These are phyloP conservation scores for Saccopteryx leptura DNA, from an alignment of 2,113 vertebrate species.

Conservation along the genomic window DNA sequence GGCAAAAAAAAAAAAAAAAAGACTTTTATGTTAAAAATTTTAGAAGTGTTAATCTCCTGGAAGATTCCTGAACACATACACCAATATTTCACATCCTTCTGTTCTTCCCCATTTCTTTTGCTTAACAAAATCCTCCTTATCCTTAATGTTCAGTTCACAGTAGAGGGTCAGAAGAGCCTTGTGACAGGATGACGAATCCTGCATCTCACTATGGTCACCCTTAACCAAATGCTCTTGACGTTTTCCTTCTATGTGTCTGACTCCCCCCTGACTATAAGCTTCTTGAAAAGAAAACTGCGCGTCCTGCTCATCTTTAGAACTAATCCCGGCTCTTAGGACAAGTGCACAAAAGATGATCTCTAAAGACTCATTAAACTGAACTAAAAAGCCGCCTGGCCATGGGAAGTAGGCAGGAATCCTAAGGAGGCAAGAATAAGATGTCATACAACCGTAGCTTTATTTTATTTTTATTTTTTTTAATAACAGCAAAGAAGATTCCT, in stretches of 20 bases:
- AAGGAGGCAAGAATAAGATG: neutral
- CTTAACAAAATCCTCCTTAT: neutral
- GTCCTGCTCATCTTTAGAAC: neutral
- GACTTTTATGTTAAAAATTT: neutral
- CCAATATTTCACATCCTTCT: neutral
- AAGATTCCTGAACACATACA: neutral
- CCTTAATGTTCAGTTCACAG: neutral
- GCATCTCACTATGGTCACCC: no score
- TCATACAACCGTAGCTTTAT: slow-evolving; percentile 27
- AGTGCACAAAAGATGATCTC: slow-evolving; percentile 43
- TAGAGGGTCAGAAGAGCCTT: neutral
- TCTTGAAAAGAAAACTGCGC: slow-evolving; percentile 5
- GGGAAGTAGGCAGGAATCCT: neutral
- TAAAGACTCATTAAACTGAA: slow-evolving; percentile 37
- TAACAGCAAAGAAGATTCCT: slow-evolving; percentile 22
- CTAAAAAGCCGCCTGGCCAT: neutral
- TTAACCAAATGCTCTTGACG: neutral
- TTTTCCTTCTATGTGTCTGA: neutral
- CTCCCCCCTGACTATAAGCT: neutral
- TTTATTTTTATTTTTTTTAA: slow-evolving; percentile 6
- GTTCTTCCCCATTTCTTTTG: neutral
- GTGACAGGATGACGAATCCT: neutral
- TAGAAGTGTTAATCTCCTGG: neutral
- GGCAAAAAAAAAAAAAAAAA: neutral
- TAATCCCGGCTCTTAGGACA: slow-evolving; percentile 35